phyloP scores from a whole-genome alignment of 2,797 vertebrate genomes.

The Anguilla obscura region DNA sequence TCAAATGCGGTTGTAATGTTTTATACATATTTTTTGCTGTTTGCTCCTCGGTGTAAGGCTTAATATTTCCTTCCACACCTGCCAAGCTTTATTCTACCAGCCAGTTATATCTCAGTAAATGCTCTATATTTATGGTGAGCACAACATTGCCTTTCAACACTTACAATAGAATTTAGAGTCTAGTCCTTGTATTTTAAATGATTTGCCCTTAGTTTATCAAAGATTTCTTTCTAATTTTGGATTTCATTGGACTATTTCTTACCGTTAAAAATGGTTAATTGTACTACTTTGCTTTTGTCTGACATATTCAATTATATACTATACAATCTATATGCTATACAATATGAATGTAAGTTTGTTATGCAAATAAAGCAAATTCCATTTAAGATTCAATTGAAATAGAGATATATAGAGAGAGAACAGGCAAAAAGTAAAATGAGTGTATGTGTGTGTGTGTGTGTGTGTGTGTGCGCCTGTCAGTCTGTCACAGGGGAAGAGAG shows the following conservation, averaged over 20 bases:
- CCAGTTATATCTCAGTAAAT: constrained; percentile 53
- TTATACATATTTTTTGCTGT: constrained; percentile 61
- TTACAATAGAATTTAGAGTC: neutral
- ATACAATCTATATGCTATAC: neutral
- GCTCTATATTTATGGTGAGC: constrained; percentile 52
- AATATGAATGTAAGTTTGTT: neutral
- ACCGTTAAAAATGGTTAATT: neutral
- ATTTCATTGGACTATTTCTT: neutral
- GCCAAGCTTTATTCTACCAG: constrained; percentile 60
- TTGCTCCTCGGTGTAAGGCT: constrained; percentile 55
- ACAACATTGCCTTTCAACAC: constrained; percentile 21
- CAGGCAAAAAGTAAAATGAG: too few relatives aligned
- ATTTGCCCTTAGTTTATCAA: constrained; percentile 5
- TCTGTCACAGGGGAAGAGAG: too few relatives aligned
- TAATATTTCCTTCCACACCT: constrained; percentile 64
- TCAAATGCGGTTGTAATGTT: constrained; percentile 62
- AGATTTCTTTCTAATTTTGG: neutral
- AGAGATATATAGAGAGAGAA: neutral
- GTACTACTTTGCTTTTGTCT: neutral
- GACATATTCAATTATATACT: neutral
- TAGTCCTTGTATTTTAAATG: neutral
- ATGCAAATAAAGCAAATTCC: neutral
- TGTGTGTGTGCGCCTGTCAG: neutral
- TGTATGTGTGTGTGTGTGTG: too few relatives aligned
- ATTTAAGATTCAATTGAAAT: neutral